Evolutionary conservation across 2,888 invertebrate genomes (phyloP).

Genomic region (Hemicrepidius hirtus): DNA sequence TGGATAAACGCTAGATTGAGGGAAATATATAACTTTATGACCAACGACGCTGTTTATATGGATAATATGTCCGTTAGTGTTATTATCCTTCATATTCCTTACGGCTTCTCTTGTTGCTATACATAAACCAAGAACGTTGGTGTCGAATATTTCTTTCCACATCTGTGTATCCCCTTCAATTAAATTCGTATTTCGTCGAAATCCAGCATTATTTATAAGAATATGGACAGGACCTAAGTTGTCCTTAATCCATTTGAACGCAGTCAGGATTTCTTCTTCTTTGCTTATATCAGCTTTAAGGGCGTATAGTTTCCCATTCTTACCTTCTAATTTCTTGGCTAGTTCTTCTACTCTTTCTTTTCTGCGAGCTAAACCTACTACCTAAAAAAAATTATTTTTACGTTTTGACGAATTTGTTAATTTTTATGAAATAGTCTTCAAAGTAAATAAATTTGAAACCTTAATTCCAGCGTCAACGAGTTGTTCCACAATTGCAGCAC

Average conservation of each 20-base stretch:
- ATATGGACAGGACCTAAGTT: conserved; percentile 53
- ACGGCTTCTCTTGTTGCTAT: conserved; percentile 8
- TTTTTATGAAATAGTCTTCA: too few relatives aligned
- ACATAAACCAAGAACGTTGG: conserved; percentile 4
- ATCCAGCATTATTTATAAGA: conserved; percentile 54
- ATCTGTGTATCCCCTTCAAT: neutral
- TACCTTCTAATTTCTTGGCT: neutral
- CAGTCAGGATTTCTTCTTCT: conserved; percentile 48
- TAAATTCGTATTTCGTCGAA: neutral
- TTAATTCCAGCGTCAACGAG: too few relatives aligned
- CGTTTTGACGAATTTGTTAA: too few relatives aligned
- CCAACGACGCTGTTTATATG: conserved; percentile 62
- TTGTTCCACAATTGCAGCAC: conserved; percentile 12
- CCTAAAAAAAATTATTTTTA: neutral
- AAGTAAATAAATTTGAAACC: too few relatives aligned
- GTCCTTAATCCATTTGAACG: conserved; percentile 49
- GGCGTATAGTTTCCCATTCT: conserved; percentile 38
- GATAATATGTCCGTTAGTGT: conserved; percentile 17
- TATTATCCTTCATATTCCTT: conserved; percentile 1
- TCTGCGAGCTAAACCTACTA: conserved; percentile 5
- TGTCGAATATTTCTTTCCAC: neutral
- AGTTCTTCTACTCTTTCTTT: conserved; percentile 10
- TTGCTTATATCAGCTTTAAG: conserved; percentile 45
- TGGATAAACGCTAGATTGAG: conserved; percentile 61
- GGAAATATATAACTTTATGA: conserved; percentile 59